phyloP scores from a whole-genome alignment of 2,797 vertebrate genomes.

The Staurois parvus region DNA sequence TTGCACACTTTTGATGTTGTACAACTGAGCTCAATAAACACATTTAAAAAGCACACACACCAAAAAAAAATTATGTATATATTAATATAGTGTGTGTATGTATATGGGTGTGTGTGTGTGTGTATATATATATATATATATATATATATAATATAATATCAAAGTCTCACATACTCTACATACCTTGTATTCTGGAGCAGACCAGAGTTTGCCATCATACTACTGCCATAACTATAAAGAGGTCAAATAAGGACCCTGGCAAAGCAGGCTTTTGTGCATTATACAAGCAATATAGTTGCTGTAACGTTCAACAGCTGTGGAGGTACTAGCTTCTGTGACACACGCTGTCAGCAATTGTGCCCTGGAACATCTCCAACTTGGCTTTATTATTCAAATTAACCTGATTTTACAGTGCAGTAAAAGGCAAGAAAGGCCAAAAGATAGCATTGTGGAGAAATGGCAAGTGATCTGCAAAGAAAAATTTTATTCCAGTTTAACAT shows the following conservation, averaged over 20 bases:
- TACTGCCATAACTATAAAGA: not conserved
- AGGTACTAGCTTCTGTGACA: not conserved
- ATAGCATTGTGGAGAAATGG: not conserved
- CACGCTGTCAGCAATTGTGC: not conserved
- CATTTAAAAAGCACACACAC: no score
- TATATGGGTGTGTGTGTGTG: no score
- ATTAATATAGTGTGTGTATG: no score
- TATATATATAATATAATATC: no score
- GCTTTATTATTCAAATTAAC: not conserved
- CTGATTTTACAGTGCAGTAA: not conserved
- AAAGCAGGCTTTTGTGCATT: not conserved
- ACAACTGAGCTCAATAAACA: no score
- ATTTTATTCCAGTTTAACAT: not conserved
- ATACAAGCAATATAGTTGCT: not conserved
- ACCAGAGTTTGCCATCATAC: no score
- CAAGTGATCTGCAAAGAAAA: not conserved
- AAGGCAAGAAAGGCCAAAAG: not conserved
- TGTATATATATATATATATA: no score
- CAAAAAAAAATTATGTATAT: no score
- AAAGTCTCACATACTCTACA: no score
- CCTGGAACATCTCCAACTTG: not conserved
- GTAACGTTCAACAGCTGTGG: not conserved
- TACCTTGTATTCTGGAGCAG: no score
- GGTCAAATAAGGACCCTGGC: constrained; percentile 5
- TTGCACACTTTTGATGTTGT: no score